Percentiles rank a stretch among this genome's conserved stretches.
phyloP scores from a whole-genome alignment of 2,888 invertebrate genomes.

The Margaritifera margaritifera region DNA sequence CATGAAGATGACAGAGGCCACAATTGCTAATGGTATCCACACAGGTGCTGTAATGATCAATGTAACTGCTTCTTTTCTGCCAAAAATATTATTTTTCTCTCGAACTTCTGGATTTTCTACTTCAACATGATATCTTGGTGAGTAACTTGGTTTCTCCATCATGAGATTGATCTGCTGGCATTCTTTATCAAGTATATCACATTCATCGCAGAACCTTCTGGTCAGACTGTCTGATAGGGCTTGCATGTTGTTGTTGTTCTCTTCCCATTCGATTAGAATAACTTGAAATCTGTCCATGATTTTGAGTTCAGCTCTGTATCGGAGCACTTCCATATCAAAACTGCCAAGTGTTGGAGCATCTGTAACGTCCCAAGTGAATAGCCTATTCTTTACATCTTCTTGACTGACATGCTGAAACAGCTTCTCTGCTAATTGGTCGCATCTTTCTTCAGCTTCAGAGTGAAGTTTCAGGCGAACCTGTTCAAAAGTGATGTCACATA shows the following conservation, averaged over 20 bases:
- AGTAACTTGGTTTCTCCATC: slow-evolving; percentile 20
- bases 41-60: slow-evolving; percentile 42
- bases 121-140: not conserved
- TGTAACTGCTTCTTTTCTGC: slow-evolving; percentile 39
- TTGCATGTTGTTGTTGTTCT: slow-evolving; percentile 14
- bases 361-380: slow-evolving; percentile 19
- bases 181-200: slow-evolving; percentile 32
- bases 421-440: slow-evolving; percentile 19
- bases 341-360: slow-evolving; percentile 25
- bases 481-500: not conserved
- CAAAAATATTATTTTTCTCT: slow-evolving; percentile 21
- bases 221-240: slow-evolving; percentile 25
- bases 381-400: slow-evolving; percentile 14
- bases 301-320: slow-evolving; percentile 31
- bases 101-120: not conserved
- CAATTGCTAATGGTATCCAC: slow-evolving; percentile 44
- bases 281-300: slow-evolving; percentile 27
- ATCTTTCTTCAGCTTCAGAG: slow-evolving; percentile 21
- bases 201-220: slow-evolving; percentile 30
- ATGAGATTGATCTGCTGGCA: slow-evolving; percentile 32
- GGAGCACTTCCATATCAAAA: slow-evolving; percentile 39
- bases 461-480: slow-evolving; percentile 24
- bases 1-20: slow-evolving; percentile 39
- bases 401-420: slow-evolving; percentile 26
- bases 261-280: slow-evolving; percentile 35